Evolutionary conservation across 2,888 invertebrate species (phyloP).

Genomic region (Agrochola litura): DNA sequence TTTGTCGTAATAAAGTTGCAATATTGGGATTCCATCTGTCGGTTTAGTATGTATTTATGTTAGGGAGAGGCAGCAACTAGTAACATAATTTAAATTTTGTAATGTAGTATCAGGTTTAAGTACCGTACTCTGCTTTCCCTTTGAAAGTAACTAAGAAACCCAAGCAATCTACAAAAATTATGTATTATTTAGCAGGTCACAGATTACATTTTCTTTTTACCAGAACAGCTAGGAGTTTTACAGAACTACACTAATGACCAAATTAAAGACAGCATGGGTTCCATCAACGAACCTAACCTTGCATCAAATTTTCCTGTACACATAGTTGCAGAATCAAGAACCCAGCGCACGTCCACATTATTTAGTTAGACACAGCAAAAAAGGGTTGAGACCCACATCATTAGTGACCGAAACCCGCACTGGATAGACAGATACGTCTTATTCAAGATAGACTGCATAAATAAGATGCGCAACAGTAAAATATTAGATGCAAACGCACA

Average conservation of each 20-base stretch:
- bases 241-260: slow-evolving; percentile 14
- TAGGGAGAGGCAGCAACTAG: neutral
- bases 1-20: slow-evolving; percentile 21
- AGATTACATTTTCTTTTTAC: neutral
- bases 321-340: slow-evolving; percentile 73
- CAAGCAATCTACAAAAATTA: neutral
- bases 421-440: slow-evolving; percentile 83
- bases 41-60: slow-evolving; percentile 9
- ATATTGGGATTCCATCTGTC: slow-evolving; percentile 14
- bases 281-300: slow-evolving; percentile 10
- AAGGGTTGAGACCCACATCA: slow-evolving; percentile 82
- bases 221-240: neutral
- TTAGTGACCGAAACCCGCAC: slow-evolving; percentile 83
- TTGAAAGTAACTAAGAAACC: neutral
- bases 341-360: slow-evolving; percentile 81
- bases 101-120: neutral
- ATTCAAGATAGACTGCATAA: slow-evolving; percentile 82
- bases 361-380: slow-evolving; percentile 86
- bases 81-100: neutral
- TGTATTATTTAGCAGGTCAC: neutral
- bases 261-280: slow-evolving; percentile 26
- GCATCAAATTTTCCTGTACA: slow-evolving; percentile 60
- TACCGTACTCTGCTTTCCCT: neutral
- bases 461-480: slow-evolving; percentile 85
- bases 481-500: slow-evolving; percentile 89